A percentile compares a stretch with the other conserved stretches of the same genome.
Conservation (phyloP, 2,888 invertebrate species). For the Mythimna pallens region DNA sequence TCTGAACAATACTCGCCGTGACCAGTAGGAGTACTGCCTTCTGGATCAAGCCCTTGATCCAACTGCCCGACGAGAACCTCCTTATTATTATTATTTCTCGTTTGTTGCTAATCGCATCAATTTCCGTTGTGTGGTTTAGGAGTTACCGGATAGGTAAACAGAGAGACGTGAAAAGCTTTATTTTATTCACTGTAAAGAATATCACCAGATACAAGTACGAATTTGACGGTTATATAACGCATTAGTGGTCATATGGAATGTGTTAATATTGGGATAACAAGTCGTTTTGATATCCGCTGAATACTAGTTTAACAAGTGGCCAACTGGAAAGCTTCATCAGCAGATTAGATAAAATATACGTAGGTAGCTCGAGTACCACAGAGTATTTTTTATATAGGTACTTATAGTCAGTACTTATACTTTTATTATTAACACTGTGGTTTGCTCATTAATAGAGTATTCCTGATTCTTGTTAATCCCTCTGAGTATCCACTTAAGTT, state of each 20-base stretch:
- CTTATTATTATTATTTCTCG: too few species aligned
- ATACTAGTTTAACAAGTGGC: constrained; percentile 14
- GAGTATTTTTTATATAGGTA: too few species aligned
- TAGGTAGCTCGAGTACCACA: not conserved
- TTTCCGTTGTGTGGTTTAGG: too few species aligned
- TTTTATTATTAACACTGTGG: constrained; percentile 16
- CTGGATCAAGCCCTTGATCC: too few species aligned
- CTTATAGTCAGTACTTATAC: constrained; percentile 5
- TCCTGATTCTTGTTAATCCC: constrained; percentile 4
- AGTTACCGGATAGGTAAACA: too few species aligned
- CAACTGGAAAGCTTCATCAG: constrained; percentile 19
- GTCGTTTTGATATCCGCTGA: constrained; percentile 24
- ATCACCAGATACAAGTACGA: constrained; percentile 38
- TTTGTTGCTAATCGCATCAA: too few species aligned
- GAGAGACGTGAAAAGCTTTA: too few species aligned
- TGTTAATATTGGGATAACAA: constrained; percentile 30
- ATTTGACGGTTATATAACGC: constrained; percentile 14
- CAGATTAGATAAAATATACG: constrained; percentile 22
- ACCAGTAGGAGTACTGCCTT: too few species aligned
- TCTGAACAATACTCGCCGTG: too few species aligned
- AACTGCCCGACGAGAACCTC: too few species aligned
- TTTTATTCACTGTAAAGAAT: constrained; percentile 4
- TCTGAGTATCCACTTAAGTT: constrained; percentile 16
- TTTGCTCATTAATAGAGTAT: constrained; percentile 20
- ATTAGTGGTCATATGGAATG: constrained; percentile 17